A percentile compares a stretch with the other conserved stretches of the same genome.
Evolutionary conservation across 2,797 vertebrate species (phyloP).

Genomic region (Amphiprion clarkii): DNA sequence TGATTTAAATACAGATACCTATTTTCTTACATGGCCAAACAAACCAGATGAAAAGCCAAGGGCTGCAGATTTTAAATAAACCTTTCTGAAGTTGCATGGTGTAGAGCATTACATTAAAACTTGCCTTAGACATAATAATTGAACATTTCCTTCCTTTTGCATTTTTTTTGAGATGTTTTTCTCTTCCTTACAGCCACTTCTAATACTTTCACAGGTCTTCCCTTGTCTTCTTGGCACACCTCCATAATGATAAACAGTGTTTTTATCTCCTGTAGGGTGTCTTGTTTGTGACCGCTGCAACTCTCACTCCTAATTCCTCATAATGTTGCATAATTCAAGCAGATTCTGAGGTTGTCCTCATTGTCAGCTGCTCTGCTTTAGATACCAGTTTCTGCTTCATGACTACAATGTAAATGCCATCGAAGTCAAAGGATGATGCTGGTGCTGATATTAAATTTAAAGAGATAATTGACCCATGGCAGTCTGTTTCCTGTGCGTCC

Average conservation of each 20-base stretch:
- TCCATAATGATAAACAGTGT: not conserved
- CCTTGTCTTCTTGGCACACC: not conserved
- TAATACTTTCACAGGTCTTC: not conserved
- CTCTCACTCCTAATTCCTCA: constrained; percentile 4
- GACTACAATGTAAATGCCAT: constrained; percentile 26
- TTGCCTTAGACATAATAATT: too few species aligned
- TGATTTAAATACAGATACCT: too few species aligned
- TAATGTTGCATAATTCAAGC: not conserved
- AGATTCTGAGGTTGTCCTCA: constrained; percentile 17
- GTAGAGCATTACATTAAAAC: too few species aligned
- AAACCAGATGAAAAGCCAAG: too few species aligned
- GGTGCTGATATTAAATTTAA: constrained; percentile 27
- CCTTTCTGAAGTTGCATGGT: too few species aligned
- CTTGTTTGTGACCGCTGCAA: constrained; percentile 17
- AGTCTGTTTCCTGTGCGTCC: not conserved
- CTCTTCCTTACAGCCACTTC: too few species aligned
- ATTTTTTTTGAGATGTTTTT: too few species aligned
- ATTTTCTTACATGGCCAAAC: too few species aligned
- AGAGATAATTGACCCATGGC: constrained; percentile 2
- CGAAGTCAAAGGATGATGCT: constrained; percentile 10
- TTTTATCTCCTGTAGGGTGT: not conserved
- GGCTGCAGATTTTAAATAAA: too few species aligned
- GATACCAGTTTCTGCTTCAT: constrained; percentile 17
- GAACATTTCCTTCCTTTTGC: too few species aligned
- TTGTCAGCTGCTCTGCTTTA: not conserved